Percentiles rank a stretch among this genome's conserved stretches.
These are phyloP conservation scores for Acleris holmiana DNA, from an alignment of 2,888 invertebrate genomes.

Conservation along the genomic window DNA sequence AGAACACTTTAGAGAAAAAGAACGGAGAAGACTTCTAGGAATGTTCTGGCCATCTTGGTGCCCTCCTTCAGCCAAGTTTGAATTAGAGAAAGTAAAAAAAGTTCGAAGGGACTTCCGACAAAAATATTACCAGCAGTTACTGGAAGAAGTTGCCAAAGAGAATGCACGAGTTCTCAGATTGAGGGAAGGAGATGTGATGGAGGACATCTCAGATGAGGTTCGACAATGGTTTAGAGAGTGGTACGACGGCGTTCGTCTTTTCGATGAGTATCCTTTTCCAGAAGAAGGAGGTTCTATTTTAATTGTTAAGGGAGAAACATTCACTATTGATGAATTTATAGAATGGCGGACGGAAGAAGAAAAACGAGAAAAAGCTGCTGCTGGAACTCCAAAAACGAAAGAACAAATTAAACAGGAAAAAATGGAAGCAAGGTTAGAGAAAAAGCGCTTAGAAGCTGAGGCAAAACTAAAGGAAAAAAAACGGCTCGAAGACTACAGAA, in stretches of 20 bases:
- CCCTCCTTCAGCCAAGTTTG: conserved; percentile 71
- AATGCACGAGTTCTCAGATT: conserved; percentile 77
- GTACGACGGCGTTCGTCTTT: conserved; percentile 82
- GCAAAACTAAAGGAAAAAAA: conserved; percentile 65
- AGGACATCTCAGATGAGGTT: conserved; percentile 90
- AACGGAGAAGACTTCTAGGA: conserved; percentile 77
- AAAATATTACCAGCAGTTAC: conserved; percentile 71
- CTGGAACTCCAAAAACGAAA: conserved; percentile 63
- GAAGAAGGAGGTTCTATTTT: conserved; percentile 88
- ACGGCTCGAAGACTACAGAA: conserved; percentile 71
- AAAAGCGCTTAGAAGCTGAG: conserved; percentile 61
- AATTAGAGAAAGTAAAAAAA: conserved; percentile 74
- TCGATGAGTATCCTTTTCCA: conserved; percentile 89
- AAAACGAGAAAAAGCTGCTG: conserved; percentile 66
- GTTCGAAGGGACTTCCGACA: conserved; percentile 73
- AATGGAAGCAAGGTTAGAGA: conserved; percentile 67
- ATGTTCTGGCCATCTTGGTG: conserved; percentile 83
- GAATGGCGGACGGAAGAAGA: conserved; percentile 65
- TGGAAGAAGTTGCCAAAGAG: conserved; percentile 75
- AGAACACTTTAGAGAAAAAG: conserved; percentile 63
- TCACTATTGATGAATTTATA: conserved; percentile 85
- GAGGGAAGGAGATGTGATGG: conserved; percentile 85
- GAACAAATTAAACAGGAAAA: conserved; percentile 78
- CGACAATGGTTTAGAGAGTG: conserved; percentile 89
- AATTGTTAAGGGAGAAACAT: conserved; percentile 84